Evolutionary conservation across 2,797 vertebrate genomes (phyloP), one percentile per base, ranked within the genome.

Genomic region (Taenioides sp.): DNA sequence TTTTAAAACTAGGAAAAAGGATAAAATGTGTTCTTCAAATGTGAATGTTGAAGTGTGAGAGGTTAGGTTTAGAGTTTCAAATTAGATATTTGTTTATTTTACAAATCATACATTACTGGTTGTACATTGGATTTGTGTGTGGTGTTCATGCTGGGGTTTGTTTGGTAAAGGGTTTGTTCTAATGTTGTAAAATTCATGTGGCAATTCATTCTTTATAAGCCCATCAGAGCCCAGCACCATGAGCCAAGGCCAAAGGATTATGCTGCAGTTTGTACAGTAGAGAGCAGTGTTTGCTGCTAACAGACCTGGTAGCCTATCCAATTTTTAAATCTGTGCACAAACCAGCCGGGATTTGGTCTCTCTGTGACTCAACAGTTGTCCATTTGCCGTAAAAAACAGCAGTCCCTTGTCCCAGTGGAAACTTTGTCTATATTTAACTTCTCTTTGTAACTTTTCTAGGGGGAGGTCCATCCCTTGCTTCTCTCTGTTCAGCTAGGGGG

Each of bases 201-300:
- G 80, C 79, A 79, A 88, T 91, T 84, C 82, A 85, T 88, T 76
- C 84, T 84, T 87, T 77, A 84, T 83, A 84, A 89, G 77, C 75
- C 84, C 80, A 80, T 86, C 82, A 77, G 79, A 70, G 69, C 67
- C 80, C 80, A 84, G 77, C 83, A 86, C 68, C 71, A 72, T 75
- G 37, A 86, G 75, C 49, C 71, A 73, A 82, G 77, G 83, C 80
- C 77, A 82, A 69, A 64, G 75, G 79, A 87, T 88, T 82, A 71
- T 79, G 80, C 86, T 82, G 70, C 69, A 80, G 72, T 85, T 85
- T 83, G 74, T 84, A 88, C 83, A 86, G 79, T 80, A 78, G 73
- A 78, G 80, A 28, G 22, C 79, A 75, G 71, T 72, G 71, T 83
- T 86, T 84, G 71, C 90, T 87, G 86, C 86, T 89, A 87, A 88